These are phyloP conservation scores for Agrochola circellaris DNA, from an alignment of 2,888 invertebrate species.

Conservation along the genomic window DNA sequence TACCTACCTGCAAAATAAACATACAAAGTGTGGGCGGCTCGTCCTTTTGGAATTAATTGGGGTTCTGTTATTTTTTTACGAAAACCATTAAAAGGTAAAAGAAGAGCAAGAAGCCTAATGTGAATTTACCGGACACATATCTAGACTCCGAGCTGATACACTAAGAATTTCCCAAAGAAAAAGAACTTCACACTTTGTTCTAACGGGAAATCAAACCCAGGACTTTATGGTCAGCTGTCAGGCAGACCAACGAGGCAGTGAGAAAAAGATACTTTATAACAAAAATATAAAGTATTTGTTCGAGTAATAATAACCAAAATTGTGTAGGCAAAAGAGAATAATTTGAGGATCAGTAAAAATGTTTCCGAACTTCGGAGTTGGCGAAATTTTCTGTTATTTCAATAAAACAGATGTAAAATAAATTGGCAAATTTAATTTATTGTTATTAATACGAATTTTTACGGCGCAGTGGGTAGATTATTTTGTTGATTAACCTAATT, in stretches of 20 bases:
- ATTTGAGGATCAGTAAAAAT: slow-evolving; percentile 30
- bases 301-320: slow-evolving; percentile 27
- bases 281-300: slow-evolving; percentile 36
- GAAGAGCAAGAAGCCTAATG: neutral
- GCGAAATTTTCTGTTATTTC: slow-evolving; percentile 33
- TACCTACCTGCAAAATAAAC: neutral
- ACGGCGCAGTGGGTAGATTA: slow-evolving; percentile 17
- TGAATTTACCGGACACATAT: neutral
- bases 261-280: slow-evolving; percentile 14
- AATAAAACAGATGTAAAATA: slow-evolving; percentile 46
- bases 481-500: slow-evolving; percentile 36
- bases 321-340: slow-evolving; percentile 24
- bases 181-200: neutral
- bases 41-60: neutral
- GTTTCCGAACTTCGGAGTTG: slow-evolving; percentile 27
- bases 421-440: slow-evolving; percentile 40
- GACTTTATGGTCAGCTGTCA: neutral
- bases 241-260: neutral
- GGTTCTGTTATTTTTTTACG: neutral
- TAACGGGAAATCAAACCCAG: neutral
- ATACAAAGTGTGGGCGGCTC: neutral
- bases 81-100: neutral
- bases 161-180: neutral
- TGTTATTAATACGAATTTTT: slow-evolving; percentile 38
- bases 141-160: neutral